phyloP scores from a whole-genome alignment of 2,888 invertebrate species.

The Lycaena phlaeas region DNA sequence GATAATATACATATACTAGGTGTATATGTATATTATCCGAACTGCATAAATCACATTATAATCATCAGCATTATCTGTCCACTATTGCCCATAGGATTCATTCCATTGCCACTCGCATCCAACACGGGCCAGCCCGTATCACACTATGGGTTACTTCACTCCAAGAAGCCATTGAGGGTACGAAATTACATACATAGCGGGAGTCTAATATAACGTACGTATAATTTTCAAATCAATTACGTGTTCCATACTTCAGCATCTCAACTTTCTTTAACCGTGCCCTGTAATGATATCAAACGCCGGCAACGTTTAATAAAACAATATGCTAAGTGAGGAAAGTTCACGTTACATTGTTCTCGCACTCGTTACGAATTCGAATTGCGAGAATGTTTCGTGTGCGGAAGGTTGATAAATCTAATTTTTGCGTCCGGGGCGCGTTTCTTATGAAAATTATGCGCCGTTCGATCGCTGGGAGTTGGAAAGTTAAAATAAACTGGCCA shows the following conservation, averaged over 20 bases:
- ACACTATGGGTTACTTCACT: too few species aligned
- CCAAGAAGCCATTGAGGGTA: too few species aligned
- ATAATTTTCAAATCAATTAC: conserved; percentile 37
- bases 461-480: conserved; percentile 62
- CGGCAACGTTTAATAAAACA: conserved; percentile 25
- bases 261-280: conserved; percentile 16
- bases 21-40: too few species aligned
- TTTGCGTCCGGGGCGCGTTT: conserved; percentile 53
- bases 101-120: too few species aligned
- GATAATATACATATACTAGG: too few species aligned
- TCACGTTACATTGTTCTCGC: conserved; percentile 46
- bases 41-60: too few species aligned
- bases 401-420: conserved; percentile 65
- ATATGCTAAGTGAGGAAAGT: conserved; percentile 45
- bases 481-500: conserved; percentile 68
- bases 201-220: conserved; percentile 30
- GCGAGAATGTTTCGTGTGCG: conserved; percentile 47
- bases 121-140: too few species aligned
- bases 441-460: conserved; percentile 69
- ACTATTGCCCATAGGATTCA: too few species aligned
- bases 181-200: too few species aligned
- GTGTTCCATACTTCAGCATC: conserved; percentile 25
- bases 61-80: too few species aligned
- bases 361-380: conserved; percentile 56
- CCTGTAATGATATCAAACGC: conserved; percentile 7